Percentiles rank a stretch among this genome's conserved stretches.
These are phyloP conservation scores for Halocynthia roretzi DNA, from an alignment of 23 tunicate genomes.

Conservation along the genomic window DNA sequence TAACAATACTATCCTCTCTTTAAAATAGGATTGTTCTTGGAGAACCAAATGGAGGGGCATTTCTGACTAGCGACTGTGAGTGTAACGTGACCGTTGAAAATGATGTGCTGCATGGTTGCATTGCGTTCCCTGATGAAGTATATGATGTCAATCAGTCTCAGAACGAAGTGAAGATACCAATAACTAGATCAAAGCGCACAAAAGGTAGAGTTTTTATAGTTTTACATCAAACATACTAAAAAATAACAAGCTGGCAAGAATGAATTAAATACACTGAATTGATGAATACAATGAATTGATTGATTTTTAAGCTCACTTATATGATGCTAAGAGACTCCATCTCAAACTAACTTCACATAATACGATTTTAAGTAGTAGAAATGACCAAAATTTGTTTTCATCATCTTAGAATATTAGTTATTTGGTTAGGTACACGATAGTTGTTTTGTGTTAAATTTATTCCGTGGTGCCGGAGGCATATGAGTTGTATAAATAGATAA, in stretches of 20 bases:
- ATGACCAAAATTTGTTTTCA: not conserved
- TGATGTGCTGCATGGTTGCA: conserved; percentile 58
- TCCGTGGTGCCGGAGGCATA: not conserved
- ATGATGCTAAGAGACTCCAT: too few species aligned
- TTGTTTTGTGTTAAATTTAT: not conserved
- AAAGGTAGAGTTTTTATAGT: conserved; percentile 28
- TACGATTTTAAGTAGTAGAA: too few species aligned
- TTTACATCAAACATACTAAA: too few species aligned
- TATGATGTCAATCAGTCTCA: conserved; percentile 72
- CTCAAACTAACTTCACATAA: too few species aligned
- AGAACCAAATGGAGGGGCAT: conserved; percentile 79
- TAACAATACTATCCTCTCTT: not conserved
- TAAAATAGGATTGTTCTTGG: conserved; percentile 58
- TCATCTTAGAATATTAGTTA: not conserved
- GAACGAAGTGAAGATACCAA: conserved; percentile 34
- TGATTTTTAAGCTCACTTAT: too few species aligned
- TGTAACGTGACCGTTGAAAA: conserved; percentile 72
- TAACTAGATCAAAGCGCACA: conserved; percentile 42
- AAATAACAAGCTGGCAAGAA: too few species aligned
- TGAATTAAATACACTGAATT: too few species aligned
- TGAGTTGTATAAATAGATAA: not conserved
- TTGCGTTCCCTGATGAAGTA: conserved; percentile 36
- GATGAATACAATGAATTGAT: too few species aligned
- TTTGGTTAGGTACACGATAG: not conserved
- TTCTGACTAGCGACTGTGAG: conserved; percentile 46